phyloP scores from a whole-genome alignment of 1,140 invertebrate genomes.

The Planococcus citri region DNA sequence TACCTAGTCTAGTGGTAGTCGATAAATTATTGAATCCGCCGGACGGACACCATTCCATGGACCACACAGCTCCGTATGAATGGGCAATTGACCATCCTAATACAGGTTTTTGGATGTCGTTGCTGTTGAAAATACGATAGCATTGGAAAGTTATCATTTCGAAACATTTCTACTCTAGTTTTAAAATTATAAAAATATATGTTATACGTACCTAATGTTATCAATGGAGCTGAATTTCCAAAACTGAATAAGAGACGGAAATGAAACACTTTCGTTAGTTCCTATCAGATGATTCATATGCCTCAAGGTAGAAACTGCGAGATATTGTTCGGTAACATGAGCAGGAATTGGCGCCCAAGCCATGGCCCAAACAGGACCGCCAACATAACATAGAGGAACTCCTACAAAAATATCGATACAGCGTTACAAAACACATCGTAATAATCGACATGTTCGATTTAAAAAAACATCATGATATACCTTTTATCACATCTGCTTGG shows the following conservation, averaged over 20 bases:
- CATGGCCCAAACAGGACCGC: slow-evolving; percentile 44
- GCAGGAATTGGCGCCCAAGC: slow-evolving; percentile 41
- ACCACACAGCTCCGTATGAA: slow-evolving; percentile 51
- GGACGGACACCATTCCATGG: slow-evolving; percentile 61
- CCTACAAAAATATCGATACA: not conserved
- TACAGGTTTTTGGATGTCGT: not conserved
- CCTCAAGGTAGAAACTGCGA: slow-evolving; percentile 41
- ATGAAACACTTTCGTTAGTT: slow-evolving; percentile 33
- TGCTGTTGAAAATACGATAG: slow-evolving; percentile 8
- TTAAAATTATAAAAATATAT: not conserved
- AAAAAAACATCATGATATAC: not conserved
- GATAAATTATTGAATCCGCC: slow-evolving; percentile 38
- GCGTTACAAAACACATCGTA: not conserved
- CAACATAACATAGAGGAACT: slow-evolving; percentile 35
- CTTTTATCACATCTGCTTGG: slow-evolving; percentile 3
- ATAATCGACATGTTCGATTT: not conserved
- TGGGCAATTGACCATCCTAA: slow-evolving; percentile 38
- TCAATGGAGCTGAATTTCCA: slow-evolving; percentile 41
- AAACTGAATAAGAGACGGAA: slow-evolving; percentile 43
- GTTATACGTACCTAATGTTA: slow-evolving; percentile 32
- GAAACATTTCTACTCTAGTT: not conserved
- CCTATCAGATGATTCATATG: slow-evolving; percentile 36
- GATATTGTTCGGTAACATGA: slow-evolving; percentile 31
- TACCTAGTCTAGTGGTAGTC: slow-evolving; percentile 39
- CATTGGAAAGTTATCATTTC: no score